Base-by-base conservation (phyloP, 2,113 vertebrate species). In the Pterocles burchelli region DNA sequence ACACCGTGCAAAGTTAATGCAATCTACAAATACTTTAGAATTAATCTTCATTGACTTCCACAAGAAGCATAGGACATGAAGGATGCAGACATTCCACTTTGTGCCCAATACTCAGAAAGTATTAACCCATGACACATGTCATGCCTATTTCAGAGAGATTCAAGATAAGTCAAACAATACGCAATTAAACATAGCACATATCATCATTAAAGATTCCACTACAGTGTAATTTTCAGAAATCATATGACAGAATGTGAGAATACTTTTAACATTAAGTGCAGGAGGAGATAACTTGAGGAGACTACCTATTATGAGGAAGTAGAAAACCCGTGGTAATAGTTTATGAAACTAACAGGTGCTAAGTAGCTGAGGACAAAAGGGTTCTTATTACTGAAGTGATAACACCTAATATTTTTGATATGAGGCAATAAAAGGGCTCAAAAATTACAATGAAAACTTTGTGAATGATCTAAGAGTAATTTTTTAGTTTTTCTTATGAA, bases 371-470 rank as follows among this genome's bases (percentile, higher is more conserved):
- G 16, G 7, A 29, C 17, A 29, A 76, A 80, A 46, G 17, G 2
- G 1, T 29, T 71, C 7, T 71, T 71, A 28, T 13, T 59, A 43
- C 3, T n/a, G 21, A 92, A 46, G 11, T 72, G 25, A 49, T 7
- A 31, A 83, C 74, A 71, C 0, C 2, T 18, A 4, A 13, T 3
- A 0, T 0, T 61, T 88, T 45, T 51, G 11, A 9, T 48, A 41
- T 46, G 2, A 55, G 8, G 2, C 22, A 36, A 61, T 17, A 46
- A 77, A 70, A 85, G 22, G 5, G 3, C 11, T 71, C 58, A 24
- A 29, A 43, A 90, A 58, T n/a, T 54, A 26, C 51, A 17, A 48
- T 63, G 21, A 81, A 57, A 73, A 77, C 9, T 45, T 1, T 68
- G 6, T 71, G 52, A 58, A 17, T 7, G 22, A 10, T 11, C 5